Evolutionary conservation across 1,140 invertebrate species (phyloP).

Genomic region (Bradysia coprophila): DNA sequence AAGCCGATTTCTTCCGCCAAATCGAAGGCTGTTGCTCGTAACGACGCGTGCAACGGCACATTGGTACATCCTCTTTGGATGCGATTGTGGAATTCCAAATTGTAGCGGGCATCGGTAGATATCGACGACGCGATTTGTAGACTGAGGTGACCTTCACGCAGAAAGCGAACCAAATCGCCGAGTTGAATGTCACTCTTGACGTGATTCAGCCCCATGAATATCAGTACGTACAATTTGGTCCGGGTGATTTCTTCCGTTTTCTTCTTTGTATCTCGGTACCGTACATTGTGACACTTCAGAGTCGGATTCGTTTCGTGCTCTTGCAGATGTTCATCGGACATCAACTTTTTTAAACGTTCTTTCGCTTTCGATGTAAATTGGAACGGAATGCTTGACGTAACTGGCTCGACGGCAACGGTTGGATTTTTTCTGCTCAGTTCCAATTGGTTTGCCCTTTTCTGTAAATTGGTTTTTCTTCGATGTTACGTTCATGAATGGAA

Average conservation of each 20-base stretch:
- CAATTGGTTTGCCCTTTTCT: no score
- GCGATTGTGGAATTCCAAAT: not conserved
- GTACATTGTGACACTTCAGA: not conserved
- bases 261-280: not conserved
- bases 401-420: no score
- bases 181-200: constrained; percentile 33
- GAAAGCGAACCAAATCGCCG: constrained; percentile 34
- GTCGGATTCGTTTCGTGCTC: constrained; percentile 11
- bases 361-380: not conserved
- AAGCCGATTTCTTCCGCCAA: constrained; percentile 26
- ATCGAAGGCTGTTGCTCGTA: constrained; percentile 14
- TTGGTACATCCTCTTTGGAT: not conserved
- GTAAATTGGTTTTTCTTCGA: not conserved
- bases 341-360: constrained; percentile 12
- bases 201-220: constrained; percentile 33
- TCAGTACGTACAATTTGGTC: constrained; percentile 26
- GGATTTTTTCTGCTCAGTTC: no score
- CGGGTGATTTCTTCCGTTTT: not conserved
- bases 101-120: not conserved
- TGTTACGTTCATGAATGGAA: not conserved
- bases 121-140: constrained; percentile 27
- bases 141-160: constrained; percentile 36
- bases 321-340: constrained; percentile 15
- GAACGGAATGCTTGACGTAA: no score
- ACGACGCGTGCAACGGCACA: constrained; percentile 9